A percentile compares a stretch with the other conserved stretches of the same genome.
phyloP scores from a whole-genome alignment of 2,888 invertebrate species.

The Tricholauxania praeusta region DNA sequence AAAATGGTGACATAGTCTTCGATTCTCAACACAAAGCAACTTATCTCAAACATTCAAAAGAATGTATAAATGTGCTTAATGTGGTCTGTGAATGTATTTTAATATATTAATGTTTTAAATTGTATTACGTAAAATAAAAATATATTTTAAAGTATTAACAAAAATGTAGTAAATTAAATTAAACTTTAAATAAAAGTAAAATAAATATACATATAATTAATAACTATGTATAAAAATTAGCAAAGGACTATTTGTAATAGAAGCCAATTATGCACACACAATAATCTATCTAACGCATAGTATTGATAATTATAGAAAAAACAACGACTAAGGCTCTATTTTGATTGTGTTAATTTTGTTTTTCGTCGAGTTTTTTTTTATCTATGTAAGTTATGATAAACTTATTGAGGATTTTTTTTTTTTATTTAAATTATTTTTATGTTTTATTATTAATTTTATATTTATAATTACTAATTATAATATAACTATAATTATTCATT shows the following conservation, averaged over 20 bases:
- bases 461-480: constrained; percentile 50
- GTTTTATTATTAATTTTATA: constrained; percentile 43
- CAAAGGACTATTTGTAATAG: neutral
- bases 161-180: constrained; percentile 26
- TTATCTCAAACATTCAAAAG: too few relatives aligned
- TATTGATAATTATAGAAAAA: constrained; percentile 21
- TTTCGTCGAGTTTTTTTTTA: constrained; percentile 12
- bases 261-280: constrained; percentile 18
- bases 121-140: constrained; percentile 16
- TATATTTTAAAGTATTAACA: constrained; percentile 27
- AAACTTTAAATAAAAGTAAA: constrained; percentile 19
- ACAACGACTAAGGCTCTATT: neutral
- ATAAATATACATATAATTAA: constrained; percentile 23
- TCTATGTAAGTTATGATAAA: constrained; percentile 17
- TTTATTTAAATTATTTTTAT: constrained; percentile 44
- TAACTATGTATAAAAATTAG: constrained; percentile 8
- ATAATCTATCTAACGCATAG: constrained; percentile 14
- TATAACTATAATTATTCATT: constrained; percentile 50
- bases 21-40: too few relatives aligned
- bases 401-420: constrained; percentile 37
- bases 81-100: neutral
- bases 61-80: too few relatives aligned
- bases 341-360: neutral
- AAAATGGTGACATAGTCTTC: too few relatives aligned
- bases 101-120: constrained; percentile 12